These are phyloP conservation scores for Serrognathus titanus DNA, from an alignment of 2,888 invertebrate genomes.

Conservation along the genomic window DNA sequence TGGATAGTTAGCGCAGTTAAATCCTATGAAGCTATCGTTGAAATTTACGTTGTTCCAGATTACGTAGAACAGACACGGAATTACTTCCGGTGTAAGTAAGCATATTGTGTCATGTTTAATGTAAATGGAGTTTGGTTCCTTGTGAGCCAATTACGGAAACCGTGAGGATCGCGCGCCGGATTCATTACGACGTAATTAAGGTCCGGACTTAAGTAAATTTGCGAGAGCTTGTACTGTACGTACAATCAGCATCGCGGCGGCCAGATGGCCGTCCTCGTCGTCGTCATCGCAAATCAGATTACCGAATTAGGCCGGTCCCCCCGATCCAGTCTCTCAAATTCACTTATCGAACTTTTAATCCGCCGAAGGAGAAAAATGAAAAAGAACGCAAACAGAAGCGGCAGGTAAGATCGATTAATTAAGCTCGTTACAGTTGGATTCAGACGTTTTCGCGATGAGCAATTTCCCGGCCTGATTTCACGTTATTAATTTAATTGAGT, in stretches of 20 bases:
- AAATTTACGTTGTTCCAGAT: not conserved
- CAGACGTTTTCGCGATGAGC: not conserved
- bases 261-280: not conserved
- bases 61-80: conserved; percentile 9
- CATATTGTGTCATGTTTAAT: too few relatives aligned
- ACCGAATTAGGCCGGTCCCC: conserved; percentile 15
- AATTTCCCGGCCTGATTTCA: conserved; percentile 2
- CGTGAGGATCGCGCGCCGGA: not conserved
- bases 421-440: not conserved
- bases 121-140: not conserved
- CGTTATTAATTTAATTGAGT: conserved; percentile 10
- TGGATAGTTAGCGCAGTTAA: too few relatives aligned
- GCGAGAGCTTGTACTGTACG: not conserved
- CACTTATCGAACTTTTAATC: too few relatives aligned
- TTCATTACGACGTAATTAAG: conserved; percentile 1
- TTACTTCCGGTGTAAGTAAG: conserved; percentile 2
- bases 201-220: conserved; percentile 1
- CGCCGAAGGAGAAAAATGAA: not conserved
- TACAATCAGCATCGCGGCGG: too few relatives aligned
- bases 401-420: not conserved
- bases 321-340: too few relatives aligned
- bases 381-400: not conserved
- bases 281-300: conserved; percentile 23
- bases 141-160: not conserved
- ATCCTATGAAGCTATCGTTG: too few relatives aligned